A percentile compares a stretch with the other conserved stretches of the same genome.
These are phyloP conservation scores for Bryconaethiops microstoma DNA, from an alignment of 2,797 vertebrate genomes.

Conservation along the genomic window DNA sequence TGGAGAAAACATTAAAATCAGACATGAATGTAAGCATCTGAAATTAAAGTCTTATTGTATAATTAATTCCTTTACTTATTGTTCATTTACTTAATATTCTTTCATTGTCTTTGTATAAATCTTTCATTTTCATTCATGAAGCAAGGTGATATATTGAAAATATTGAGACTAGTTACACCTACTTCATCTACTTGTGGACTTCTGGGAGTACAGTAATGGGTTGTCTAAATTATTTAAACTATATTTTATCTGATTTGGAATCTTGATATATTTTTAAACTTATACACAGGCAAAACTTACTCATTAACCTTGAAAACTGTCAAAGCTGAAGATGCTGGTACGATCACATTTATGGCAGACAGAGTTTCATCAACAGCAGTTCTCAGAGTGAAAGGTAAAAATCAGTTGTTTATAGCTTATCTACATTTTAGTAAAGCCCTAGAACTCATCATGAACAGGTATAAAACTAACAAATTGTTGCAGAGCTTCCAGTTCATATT, in stretches of 20 bases:
- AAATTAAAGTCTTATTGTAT: background rate
- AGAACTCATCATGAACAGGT: background rate
- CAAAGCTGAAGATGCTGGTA: constrained; percentile 84
- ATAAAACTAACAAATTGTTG: constrained; percentile 23
- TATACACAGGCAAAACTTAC: constrained; percentile 81
- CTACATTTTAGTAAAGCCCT: background rate
- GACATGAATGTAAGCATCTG: constrained; percentile 72
- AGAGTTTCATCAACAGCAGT: constrained; percentile 86
- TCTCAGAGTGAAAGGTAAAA: constrained; percentile 86
- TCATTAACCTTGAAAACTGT: constrained; percentile 81
- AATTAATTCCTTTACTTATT: background rate
- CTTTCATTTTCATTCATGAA: no score
- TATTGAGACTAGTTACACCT: no score
- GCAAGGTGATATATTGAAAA: no score
- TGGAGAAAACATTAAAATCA: constrained; percentile 87
- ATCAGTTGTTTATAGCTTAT: background rate
- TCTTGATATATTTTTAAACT: constrained; percentile 6
- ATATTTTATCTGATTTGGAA: background rate
- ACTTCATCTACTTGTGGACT: no score
- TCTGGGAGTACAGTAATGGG: no score
- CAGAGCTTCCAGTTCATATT: constrained; percentile 91
- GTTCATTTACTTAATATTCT: no score
- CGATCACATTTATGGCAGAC: constrained; percentile 91
- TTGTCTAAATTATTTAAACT: no score
- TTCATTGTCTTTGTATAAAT: no score